Evolutionary conservation across 2,888 invertebrate genomes (phyloP), one percentile per base, ranked within the genome.

Genomic region (Thalpophila matura): DNA sequence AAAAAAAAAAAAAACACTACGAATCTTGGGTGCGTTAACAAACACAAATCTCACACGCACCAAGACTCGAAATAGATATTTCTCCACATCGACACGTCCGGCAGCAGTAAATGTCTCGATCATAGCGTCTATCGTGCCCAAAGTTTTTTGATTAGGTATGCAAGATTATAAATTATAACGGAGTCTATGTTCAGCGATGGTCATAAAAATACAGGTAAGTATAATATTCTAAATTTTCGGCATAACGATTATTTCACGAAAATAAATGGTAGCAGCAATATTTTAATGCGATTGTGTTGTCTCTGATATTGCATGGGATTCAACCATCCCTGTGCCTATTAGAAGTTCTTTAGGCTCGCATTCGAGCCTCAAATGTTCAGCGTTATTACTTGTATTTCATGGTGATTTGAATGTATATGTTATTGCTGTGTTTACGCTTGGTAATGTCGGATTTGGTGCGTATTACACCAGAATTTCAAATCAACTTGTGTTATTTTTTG

Each of bases 251-350:
- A 2, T 16, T 5, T 16, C 3, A 5, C 27, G 49, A 49, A 33
- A 55, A 51, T 53, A 26, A 37, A 42, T 57, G 6, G 68, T 74
- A 74, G 40, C 2, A 10, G 46, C 37, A 33, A 70, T 62, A 69
- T 73, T 63, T 60, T 75, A 75, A 73, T 77, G 57, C 59, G 65
- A 77, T 77, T 69, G 56, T 75, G 59, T 70, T 75, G 77, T 73
- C 61, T 61, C 45, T 51, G 61, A 57, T 73, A 77, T 75, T 70
- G 61, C 57, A 69, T 55, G 50, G 50, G 47, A 47, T 60, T 57
- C 53, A 56, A 55, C 74, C 59, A 69, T 65, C 77, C 42, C 29
- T 55, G 16, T 18, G 59, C 51, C 54, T 68, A 55, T 76, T 72
- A 75, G 40, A 63, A 53, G 37, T 51, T 45, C 22, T 72, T 63